Evolutionary conservation across 1,140 invertebrate species (phyloP).

Genomic region (Panulirus ornatus): DNA sequence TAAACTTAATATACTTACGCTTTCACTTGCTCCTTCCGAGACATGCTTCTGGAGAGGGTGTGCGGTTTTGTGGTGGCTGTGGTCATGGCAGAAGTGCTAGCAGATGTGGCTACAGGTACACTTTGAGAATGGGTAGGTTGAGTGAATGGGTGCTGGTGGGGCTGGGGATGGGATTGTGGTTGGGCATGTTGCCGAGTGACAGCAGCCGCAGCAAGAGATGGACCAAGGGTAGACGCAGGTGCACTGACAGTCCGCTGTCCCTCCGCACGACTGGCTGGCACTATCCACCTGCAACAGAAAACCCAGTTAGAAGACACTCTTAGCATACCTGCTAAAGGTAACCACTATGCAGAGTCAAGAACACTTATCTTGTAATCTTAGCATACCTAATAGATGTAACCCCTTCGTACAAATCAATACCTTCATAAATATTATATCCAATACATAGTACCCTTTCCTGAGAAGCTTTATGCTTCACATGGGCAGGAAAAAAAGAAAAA

Average conservation of each 20-base stretch:
- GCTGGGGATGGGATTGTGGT: conserved; percentile 61
- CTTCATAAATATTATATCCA: too few relatives aligned
- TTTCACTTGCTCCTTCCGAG: conserved; percentile 74
- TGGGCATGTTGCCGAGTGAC: conserved; percentile 64
- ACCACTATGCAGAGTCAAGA: too few relatives aligned
- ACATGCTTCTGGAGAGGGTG: conserved; percentile 64
- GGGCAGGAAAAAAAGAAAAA: too few relatives aligned
- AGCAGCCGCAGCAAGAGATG: conserved; percentile 65
- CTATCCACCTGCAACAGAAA: conserved; percentile 60
- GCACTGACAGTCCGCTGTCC: conserved; percentile 65
- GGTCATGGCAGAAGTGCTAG: conserved; percentile 63
- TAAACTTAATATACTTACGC: conserved; percentile 73
- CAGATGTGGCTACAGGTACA: conserved; percentile 45
- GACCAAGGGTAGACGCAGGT: conserved; percentile 62
- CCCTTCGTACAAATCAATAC: too few relatives aligned
- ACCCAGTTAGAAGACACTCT: too few relatives aligned
- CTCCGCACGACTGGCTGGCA: conserved; percentile 58
- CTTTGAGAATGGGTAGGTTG: conserved; percentile 54
- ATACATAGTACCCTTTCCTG: too few relatives aligned
- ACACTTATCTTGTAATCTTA: too few relatives aligned
- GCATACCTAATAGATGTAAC: too few relatives aligned
- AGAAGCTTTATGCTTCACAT: too few relatives aligned
- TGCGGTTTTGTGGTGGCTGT: conserved; percentile 42
- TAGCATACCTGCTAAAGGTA: too few relatives aligned
- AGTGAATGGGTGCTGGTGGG: conserved; percentile 52